Percentiles rank a stretch among this genome's conserved stretches.
These are phyloP conservation scores for Dissostichus mawsoni DNA, from an alignment of 2,113 vertebrate species.

Conservation along the genomic window DNA sequence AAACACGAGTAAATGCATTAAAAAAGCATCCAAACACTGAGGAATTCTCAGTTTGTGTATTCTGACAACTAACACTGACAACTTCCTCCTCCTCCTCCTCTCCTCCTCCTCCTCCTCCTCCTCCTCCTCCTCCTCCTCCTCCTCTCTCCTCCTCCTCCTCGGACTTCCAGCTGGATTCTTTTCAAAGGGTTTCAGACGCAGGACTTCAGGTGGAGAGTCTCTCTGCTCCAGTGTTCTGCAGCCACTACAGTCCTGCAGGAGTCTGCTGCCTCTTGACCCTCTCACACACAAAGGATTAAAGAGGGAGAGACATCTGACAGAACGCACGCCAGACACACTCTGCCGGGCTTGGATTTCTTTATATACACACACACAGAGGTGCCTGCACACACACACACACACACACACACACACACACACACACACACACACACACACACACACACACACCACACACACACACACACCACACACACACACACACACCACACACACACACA, in stretches of 20 bases:
- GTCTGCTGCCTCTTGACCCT: conserved; percentile 76
- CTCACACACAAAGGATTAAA: conserved; percentile 76
- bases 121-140: not conserved
- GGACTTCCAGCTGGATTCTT: conserved; percentile 11
- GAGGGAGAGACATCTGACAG: conserved; percentile 64
- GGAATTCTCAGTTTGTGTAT: not conserved
- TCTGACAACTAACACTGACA: not conserved
- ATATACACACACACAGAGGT: conserved; percentile 39
- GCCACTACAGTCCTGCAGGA: conserved; percentile 46
- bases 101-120: not conserved
- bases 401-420: too few relatives aligned
- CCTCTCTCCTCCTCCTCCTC: not conserved
- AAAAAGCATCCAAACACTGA: not conserved
- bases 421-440: too few relatives aligned
- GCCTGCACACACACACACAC: conserved; percentile 3
- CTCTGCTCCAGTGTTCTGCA: conserved; percentile 45
- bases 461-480: too few relatives aligned
- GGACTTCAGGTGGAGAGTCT: conserved; percentile 31
- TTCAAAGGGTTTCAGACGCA: conserved; percentile 39
- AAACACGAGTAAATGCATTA: not conserved
- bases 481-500: too few relatives aligned
- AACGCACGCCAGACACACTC: conserved; percentile 72
- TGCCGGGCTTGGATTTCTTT: conserved; percentile 48
- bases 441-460: too few relatives aligned
- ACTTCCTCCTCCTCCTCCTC: not conserved